phyloP scores from a whole-genome alignment of 30 jellyfish, hydroid and myxozoan species.

The Cassiopea andromeda region DNA sequence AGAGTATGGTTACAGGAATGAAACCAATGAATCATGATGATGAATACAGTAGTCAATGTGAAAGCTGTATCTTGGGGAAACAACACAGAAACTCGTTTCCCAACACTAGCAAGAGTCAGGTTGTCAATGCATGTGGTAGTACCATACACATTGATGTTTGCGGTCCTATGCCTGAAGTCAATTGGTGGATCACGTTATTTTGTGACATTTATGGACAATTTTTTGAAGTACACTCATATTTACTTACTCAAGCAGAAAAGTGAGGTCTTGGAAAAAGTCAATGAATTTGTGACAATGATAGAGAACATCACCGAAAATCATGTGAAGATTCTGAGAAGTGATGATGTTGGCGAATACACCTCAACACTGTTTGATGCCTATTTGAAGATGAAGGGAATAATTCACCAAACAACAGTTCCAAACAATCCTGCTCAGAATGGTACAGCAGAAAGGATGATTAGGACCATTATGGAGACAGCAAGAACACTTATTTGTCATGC shows the following conservation, averaged over 20 bases:
- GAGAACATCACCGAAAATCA: constrained; percentile 35
- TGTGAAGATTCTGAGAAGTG: constrained; percentile 34
- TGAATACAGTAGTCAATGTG: constrained; percentile 7
- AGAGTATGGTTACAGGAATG: constrained; percentile 44
- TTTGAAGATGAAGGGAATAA: constrained; percentile 29
- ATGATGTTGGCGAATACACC: constrained; percentile 53
- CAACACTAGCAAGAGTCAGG: constrained; percentile 24
- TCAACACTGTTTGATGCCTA: constrained; percentile 23
- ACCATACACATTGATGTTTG: constrained; percentile 55
- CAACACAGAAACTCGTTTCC: constrained; percentile 50
- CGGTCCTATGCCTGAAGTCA: constrained; percentile 53
- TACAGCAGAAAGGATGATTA: constrained; percentile 49
- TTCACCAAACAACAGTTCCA: constrained; percentile 31
- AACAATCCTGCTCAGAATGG: constrained; percentile 40
- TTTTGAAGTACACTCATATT: constrained; percentile 11
- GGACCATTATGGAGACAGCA: constrained; percentile 57
- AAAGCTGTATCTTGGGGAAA: constrained; percentile 55
- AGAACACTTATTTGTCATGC: constrained; percentile 38
- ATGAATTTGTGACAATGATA: constrained; percentile 26
- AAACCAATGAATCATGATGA: constrained; percentile 28
- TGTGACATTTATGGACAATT: constrained; percentile 60
- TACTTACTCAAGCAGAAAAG: constrained; percentile 20
- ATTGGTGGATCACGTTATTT: constrained; percentile 58
- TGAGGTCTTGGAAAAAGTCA: constrained; percentile 36
- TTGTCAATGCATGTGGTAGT: constrained; percentile 36